Evolutionary conservation across 2,797 vertebrate species (phyloP).

Genomic region (Chiloscyllium punctatum): DNA sequence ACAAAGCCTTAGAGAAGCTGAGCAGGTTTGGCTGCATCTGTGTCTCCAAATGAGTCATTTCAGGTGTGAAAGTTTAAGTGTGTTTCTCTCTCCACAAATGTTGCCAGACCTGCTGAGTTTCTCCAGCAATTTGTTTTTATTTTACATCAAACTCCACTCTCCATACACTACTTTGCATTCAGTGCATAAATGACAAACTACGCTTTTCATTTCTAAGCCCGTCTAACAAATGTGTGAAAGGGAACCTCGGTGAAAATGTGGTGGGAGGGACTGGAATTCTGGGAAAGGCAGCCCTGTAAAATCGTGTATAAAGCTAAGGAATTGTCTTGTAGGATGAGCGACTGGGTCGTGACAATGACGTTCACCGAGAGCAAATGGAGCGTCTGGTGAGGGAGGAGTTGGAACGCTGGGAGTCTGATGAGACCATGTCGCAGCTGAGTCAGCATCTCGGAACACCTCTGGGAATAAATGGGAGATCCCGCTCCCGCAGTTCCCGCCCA

Average conservation of each 20-base stretch:
- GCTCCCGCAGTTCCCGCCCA: constrained; percentile 63
- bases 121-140: too few relatives aligned
- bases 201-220: too few relatives aligned
- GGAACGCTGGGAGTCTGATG: constrained; percentile 88
- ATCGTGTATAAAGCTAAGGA: not conserved
- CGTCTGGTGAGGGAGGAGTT: constrained; percentile 83
- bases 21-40: too few relatives aligned
- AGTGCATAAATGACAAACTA: too few relatives aligned
- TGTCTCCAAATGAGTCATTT: too few relatives aligned
- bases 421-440: constrained; percentile 75
- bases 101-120: too few relatives aligned
- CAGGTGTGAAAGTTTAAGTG: too few relatives aligned
- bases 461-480: constrained; percentile 55
- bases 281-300: not conserved
- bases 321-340: constrained; percentile 73
- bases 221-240: not conserved
- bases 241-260: not conserved
- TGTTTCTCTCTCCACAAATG: too few relatives aligned
- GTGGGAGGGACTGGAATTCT: not conserved
- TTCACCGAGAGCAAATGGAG: constrained; percentile 87
- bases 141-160: too few relatives aligned
- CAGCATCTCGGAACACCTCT: constrained; percentile 63
- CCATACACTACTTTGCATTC: too few relatives aligned
- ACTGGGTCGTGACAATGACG: constrained; percentile 72
- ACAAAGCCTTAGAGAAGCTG: too few relatives aligned